Percentiles rank a stretch among this genome's conserved stretches.
These are phyloP conservation scores for Tetranychus cinnabarinus DNA, from an alignment of 1,140 invertebrate genomes.

Conservation along the genomic window DNA sequence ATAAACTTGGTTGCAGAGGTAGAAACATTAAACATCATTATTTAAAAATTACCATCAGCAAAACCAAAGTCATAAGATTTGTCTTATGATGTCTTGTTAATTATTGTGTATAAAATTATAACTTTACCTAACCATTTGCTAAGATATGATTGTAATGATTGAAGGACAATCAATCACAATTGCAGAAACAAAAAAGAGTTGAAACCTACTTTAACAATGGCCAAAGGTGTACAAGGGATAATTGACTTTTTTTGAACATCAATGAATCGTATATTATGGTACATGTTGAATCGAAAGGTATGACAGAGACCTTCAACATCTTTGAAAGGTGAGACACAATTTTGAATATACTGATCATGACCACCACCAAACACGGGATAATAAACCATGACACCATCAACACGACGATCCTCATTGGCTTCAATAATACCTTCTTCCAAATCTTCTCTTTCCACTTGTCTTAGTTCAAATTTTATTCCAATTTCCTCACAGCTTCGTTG, in stretches of 20 bases:
- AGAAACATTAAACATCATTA: too few species aligned
- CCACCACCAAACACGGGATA: constrained; percentile 9
- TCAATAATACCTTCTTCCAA: constrained; percentile 6
- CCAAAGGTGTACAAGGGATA: constrained; percentile 9
- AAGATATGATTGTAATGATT: too few species aligned
- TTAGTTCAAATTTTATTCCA: constrained; percentile 6
- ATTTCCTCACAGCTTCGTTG: constrained; percentile 1
- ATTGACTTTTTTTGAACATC: constrained; percentile 5
- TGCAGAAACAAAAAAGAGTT: too few species aligned
- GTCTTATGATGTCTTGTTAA: too few species aligned
- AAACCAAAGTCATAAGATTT: too few species aligned
- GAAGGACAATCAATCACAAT: too few species aligned
- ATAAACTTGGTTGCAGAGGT: neutral
- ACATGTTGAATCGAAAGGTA: constrained; percentile 9
- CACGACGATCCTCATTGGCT: constrained; percentile 5
- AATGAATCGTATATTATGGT: constrained; percentile 7
- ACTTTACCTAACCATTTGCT: neutral
- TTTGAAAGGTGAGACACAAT: constrained; percentile 8
- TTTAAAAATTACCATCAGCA: too few species aligned
- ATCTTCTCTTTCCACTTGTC: constrained; percentile 4
- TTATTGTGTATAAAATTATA: too few species aligned
- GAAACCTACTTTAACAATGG: constrained; percentile 7
- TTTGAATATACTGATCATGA: constrained; percentile 10
- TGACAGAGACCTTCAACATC: constrained; percentile 9
- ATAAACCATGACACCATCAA: constrained; percentile 8